Percentiles rank a stretch among this genome's conserved stretches.
Evolutionary conservation across 2,797 vertebrate genomes (phyloP).

Genomic region (Hapalemur alaotrensis): DNA sequence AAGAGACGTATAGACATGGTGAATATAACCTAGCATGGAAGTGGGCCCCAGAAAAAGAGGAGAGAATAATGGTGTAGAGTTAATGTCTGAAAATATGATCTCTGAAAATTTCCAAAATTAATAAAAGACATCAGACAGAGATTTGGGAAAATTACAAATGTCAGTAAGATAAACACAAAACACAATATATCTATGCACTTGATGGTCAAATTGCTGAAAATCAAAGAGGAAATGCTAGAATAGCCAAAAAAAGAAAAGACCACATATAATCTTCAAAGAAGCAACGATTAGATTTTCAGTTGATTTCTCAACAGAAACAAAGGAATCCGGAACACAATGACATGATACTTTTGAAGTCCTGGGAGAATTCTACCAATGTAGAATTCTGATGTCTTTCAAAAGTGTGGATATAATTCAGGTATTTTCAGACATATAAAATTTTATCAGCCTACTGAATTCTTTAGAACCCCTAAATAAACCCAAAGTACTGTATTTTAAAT

Average conservation of each 20-base stretch:
- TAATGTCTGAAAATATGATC: background rate
- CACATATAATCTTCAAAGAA: background rate
- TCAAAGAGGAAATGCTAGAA: background rate
- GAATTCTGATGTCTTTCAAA: background rate
- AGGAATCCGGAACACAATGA: background rate
- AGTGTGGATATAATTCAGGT: background rate
- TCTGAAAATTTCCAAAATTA: background rate
- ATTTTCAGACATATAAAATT: background rate
- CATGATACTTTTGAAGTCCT: background rate
- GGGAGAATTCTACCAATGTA: background rate
- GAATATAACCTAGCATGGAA: background rate
- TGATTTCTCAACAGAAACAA: background rate
- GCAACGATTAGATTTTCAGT: background rate
- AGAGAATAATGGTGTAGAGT: background rate
- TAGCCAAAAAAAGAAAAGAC: background rate
- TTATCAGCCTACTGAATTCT: background rate
- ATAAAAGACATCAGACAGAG: background rate
- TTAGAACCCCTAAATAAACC: background rate
- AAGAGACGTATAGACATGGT: background rate
- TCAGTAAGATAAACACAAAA: background rate
- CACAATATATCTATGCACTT: background rate
- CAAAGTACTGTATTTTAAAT: background rate
- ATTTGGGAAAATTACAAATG: background rate
- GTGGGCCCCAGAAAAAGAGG: background rate
- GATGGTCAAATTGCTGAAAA: background rate